These are phyloP conservation scores for Hybognathus amarus DNA, from an alignment of 2,797 vertebrate species.

Conservation along the genomic window DNA sequence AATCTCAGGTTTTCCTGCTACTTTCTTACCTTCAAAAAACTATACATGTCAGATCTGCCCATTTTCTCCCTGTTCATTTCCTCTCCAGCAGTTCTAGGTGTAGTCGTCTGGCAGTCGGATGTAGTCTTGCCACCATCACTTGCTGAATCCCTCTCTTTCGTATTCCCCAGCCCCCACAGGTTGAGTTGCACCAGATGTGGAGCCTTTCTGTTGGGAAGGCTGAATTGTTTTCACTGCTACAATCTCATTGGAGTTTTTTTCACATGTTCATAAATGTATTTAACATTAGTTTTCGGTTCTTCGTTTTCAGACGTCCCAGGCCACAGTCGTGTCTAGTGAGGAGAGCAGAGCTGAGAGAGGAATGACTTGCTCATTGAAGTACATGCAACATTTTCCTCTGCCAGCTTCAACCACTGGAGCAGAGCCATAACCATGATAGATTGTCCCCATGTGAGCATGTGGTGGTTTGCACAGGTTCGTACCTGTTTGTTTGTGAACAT, in stretches of 20 bases:
- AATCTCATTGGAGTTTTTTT: constrained; percentile 67
- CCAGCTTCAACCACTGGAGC: constrained; percentile 56
- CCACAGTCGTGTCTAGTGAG: neutral
- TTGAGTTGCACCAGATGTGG: constrained; percentile 93
- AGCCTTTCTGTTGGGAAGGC: constrained; percentile 78
- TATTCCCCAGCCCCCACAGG: constrained; percentile 64
- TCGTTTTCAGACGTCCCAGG: constrained; percentile 73
- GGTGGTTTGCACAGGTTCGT: constrained; percentile 44
- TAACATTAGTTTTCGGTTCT: constrained; percentile 78
- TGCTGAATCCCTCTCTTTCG: constrained; percentile 76
- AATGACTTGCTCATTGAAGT: constrained; percentile 55
- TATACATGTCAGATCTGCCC: neutral
- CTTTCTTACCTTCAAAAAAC: neutral
- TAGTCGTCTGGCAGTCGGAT: constrained; percentile 24
- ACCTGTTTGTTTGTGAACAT: constrained; percentile 33
- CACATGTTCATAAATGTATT: constrained; percentile 29
- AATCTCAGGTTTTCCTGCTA: no score
- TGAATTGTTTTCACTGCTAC: constrained; percentile 88
- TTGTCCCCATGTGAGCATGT: constrained; percentile 52
- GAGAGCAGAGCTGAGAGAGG: constrained; percentile 25
- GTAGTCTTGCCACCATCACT: constrained; percentile 78
- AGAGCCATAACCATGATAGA: constrained; percentile 66
- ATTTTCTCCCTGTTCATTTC: neutral
- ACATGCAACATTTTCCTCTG: constrained; percentile 63
- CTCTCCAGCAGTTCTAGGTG: neutral